Conservation (phyloP, 2,888 invertebrate species). For the Elaeidobius kamerunicus region DNA sequence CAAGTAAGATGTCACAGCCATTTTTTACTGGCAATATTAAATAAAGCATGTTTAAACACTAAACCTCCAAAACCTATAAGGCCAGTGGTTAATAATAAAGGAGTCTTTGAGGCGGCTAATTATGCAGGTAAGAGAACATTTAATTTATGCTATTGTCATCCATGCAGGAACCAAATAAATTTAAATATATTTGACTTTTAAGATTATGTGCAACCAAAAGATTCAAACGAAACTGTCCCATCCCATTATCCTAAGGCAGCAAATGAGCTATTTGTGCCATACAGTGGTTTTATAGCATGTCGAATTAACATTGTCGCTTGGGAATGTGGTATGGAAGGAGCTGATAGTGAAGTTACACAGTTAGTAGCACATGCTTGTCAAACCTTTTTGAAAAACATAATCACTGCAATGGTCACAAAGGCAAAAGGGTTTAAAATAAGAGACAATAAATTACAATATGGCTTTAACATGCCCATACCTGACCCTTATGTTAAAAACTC, state of each 20-base stretch:
- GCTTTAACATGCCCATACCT: slow-evolving; percentile 73
- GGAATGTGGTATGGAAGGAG: slow-evolving; percentile 84
- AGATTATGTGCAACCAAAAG: slow-evolving; percentile 53
- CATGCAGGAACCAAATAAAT: neutral
- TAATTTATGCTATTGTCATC: neutral
- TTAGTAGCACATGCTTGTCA: slow-evolving; percentile 79
- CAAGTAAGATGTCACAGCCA: slow-evolving; percentile 82
- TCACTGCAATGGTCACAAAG: slow-evolving; percentile 74
- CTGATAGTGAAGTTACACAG: slow-evolving; percentile 79
- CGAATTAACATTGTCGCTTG: slow-evolving; percentile 83
- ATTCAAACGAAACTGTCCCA: slow-evolving; percentile 46
- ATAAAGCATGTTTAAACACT: slow-evolving; percentile 46
- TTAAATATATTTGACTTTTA: too few relatives aligned
- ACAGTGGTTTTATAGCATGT: slow-evolving; percentile 77
- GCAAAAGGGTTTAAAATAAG: slow-evolving; percentile 77
- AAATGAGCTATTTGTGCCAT: slow-evolving; percentile 79
- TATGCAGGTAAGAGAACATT: slow-evolving; percentile 14
- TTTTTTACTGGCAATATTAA: slow-evolving; percentile 70
- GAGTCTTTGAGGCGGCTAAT: slow-evolving; percentile 18
- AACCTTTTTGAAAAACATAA: slow-evolving; percentile 73
- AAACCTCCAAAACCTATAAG: slow-evolving; percentile 9
- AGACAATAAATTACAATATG: slow-evolving; percentile 72
- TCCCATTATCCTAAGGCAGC: slow-evolving; percentile 56
- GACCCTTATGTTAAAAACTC: slow-evolving; percentile 80
- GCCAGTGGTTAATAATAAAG: slow-evolving; percentile 19